Evolutionary conservation across 2,888 invertebrate species (phyloP).

Genomic region (Drosophila mayaguana): DNA sequence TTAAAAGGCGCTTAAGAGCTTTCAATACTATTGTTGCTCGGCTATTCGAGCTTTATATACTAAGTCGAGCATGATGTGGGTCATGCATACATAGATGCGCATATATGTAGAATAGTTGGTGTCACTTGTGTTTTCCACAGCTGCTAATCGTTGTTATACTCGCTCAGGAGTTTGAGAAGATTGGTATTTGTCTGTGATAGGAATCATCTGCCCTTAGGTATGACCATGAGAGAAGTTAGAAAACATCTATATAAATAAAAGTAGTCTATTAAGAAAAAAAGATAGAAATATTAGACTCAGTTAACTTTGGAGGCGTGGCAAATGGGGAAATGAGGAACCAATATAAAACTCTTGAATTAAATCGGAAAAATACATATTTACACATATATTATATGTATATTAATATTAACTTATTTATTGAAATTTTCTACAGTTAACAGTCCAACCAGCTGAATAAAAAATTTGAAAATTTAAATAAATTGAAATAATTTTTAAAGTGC

Average conservation of each 20-base stretch:
- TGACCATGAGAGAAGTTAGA: too few species aligned
- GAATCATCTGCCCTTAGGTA: too few species aligned
- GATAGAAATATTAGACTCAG: background rate
- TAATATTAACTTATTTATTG: too few species aligned
- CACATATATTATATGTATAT: too few species aligned
- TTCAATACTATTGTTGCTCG: slow-evolving; percentile 2
- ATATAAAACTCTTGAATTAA: too few species aligned
- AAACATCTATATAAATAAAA: background rate
- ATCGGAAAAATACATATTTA: too few species aligned
- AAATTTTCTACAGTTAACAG: too few species aligned
- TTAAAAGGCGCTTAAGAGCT: slow-evolving; percentile 2
- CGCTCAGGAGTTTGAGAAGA: background rate
- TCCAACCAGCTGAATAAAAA: too few species aligned
- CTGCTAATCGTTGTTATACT: background rate
- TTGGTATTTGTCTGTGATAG: too few species aligned
- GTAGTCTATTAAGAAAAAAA: background rate
- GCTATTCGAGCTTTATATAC: slow-evolving; percentile 3
- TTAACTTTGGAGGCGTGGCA: background rate
- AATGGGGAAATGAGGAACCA: too few species aligned
- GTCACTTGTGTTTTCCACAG: background rate
- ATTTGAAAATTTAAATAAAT: background rate
- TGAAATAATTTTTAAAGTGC: background rate
- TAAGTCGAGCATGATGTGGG: background rate
- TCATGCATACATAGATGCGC: background rate
- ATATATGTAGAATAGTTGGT: background rate